Evolutionary conservation across 2,888 invertebrate species (phyloP), one percentile per base, ranked within the genome.

Genomic region (Clunio marinus): DNA sequence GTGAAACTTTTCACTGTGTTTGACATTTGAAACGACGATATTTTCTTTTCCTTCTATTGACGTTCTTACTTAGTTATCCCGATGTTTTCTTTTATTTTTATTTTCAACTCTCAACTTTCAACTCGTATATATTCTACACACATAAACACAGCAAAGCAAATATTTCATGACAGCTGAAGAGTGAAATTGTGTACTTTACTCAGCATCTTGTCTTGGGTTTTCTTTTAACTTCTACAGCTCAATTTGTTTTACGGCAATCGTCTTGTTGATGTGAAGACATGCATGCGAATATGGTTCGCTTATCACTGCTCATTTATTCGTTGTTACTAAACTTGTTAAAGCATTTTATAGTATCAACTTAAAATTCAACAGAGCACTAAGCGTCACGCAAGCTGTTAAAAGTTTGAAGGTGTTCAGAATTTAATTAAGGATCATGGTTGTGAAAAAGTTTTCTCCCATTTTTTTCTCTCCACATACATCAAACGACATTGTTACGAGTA

Each of bases 201-300:
- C n/a, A n/a, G n/a, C 41, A 2, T n/a, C 41, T 41, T 41, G 41
- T 2, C 41, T 41, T 41, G 41, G 8, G 32, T 32, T 32, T 32
- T 32, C 32, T 32, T 32, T 32, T 32, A 10, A 32, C 32, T 32
- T 32, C 10, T 41, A 41, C 41, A 41, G n/a, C 41, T 15, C 17
- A n/a, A 41, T 41, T 7, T 51, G 8, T 24, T 51, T 51, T 20
- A 51, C 24, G 10, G 20, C 13, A 28, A 59, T 59, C 59, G 28
- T 59, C 28, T 59, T 28, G 59, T 32, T 59, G 59, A 32, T 28
- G 59, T 59, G 59, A 59, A 59, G 32, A 32, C 59, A 59, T 59
- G 59, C 59, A 59, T 59, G 59, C 28, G 28, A 28, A 32, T 32
- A 59, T 32, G 59, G 20, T 59, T 57, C 27, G 51, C 13, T 13